phyloP scores from a whole-genome alignment of 2,797 vertebrate species.

The Varecia variegata region DNA sequence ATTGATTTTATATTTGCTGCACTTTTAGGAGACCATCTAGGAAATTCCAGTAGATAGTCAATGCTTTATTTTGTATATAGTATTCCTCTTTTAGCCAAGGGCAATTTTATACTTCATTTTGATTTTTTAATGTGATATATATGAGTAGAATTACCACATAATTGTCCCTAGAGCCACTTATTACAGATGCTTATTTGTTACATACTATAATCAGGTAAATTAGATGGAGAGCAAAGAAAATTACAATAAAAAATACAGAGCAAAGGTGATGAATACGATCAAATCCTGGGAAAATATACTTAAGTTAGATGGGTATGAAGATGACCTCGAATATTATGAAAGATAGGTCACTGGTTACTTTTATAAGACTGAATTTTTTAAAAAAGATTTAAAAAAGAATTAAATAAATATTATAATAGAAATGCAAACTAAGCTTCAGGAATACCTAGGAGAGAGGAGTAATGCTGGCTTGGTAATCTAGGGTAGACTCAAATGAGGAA shows the following conservation, averaged over 20 bases:
- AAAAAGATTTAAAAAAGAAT: background rate
- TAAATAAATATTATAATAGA: background rate
- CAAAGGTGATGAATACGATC: background rate
- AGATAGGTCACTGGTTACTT: background rate
- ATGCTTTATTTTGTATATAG: background rate
- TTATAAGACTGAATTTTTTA: background rate
- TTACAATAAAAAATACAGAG: background rate
- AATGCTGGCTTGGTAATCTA: background rate
- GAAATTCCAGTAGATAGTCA: background rate
- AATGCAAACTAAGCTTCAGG: background rate
- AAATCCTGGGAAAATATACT: background rate
- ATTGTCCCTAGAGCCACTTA: background rate
- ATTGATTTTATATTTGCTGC: background rate
- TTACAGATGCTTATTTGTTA: background rate
- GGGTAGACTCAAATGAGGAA: background rate
- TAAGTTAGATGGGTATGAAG: background rate
- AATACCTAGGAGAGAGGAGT: background rate
- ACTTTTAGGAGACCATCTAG: background rate
- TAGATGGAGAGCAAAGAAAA: background rate
- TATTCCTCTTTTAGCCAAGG: background rate
- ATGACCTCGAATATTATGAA: background rate
- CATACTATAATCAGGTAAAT: background rate
- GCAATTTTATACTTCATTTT: background rate
- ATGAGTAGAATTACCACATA: background rate
- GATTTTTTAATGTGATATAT: background rate